Evolutionary conservation across 2,797 vertebrate species (phyloP).

Genomic region (Mormyrus hasselquistii): DNA sequence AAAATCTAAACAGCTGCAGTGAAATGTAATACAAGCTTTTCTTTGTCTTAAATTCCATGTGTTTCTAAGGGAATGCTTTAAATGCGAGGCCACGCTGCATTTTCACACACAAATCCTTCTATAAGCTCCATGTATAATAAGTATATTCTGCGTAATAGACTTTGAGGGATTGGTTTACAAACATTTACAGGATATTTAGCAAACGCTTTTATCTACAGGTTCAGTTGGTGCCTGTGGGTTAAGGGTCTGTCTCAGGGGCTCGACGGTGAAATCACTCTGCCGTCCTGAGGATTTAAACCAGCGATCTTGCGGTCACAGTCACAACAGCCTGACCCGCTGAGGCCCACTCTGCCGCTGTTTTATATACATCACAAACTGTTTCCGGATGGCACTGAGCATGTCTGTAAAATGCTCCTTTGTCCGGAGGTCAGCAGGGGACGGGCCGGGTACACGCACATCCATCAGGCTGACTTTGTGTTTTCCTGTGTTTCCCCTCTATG

Average conservation of each 20-base stretch:
- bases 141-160: background rate
- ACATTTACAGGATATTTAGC: background rate
- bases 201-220: background rate
- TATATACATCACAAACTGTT: background rate
- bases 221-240: background rate
- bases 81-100: background rate
- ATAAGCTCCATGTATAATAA: background rate
- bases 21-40: background rate
- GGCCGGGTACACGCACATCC: background rate
- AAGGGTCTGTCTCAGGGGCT: background rate
- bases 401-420: background rate
- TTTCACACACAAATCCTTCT: background rate
- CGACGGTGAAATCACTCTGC: background rate
- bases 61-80: background rate
- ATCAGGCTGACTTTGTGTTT: background rate
- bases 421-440: background rate
- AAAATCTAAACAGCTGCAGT: background rate
- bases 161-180: background rate
- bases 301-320: background rate
- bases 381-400: background rate
- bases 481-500: background rate
- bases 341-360: background rate
- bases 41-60: background rate
- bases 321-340: background rate
- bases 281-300: background rate